Conservation (phyloP, 2,888 invertebrate genomes). For the Spodoptera littoralis region DNA sequence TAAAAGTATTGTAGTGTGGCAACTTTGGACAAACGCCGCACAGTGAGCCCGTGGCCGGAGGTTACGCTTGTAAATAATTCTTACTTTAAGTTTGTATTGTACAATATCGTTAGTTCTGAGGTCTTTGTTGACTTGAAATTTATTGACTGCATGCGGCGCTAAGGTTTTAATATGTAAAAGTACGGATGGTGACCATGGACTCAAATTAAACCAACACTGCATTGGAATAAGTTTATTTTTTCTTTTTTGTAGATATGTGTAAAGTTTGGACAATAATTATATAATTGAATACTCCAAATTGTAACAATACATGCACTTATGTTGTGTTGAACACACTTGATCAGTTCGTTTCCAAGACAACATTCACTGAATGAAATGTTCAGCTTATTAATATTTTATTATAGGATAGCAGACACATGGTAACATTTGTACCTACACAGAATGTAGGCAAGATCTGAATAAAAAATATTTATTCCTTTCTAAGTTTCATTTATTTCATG, state of each 20-base stretch:
- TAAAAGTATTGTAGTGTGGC: slow-evolving; percentile 67
- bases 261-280: slow-evolving; percentile 86
- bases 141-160: slow-evolving; percentile 54
- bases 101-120: slow-evolving; percentile 75
- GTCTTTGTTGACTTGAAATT: slow-evolving; percentile 63
- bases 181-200: slow-evolving; percentile 61
- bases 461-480: slow-evolving; percentile 1
- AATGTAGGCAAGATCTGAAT: slow-evolving; percentile 13
- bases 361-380: slow-evolving; percentile 42
- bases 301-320: slow-evolving; percentile 54
- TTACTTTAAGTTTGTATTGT: slow-evolving; percentile 85
- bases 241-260: slow-evolving; percentile 81
- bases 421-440: slow-evolving; percentile 9
- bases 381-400: neutral
- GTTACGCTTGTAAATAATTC: slow-evolving; percentile 85
- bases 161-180: slow-evolving; percentile 55
- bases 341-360: slow-evolving; percentile 38
- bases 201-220: slow-evolving; percentile 55
- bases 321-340: slow-evolving; percentile 42
- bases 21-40: slow-evolving; percentile 61
- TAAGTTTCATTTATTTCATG: neutral
- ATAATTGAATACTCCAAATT: slow-evolving; percentile 72
- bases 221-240: slow-evolving; percentile 56
- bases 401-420: too few relatives aligned
- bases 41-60: slow-evolving; percentile 67